Conservation (phyloP, 2,113 vertebrate species). For the Furnarius figulus region DNA sequence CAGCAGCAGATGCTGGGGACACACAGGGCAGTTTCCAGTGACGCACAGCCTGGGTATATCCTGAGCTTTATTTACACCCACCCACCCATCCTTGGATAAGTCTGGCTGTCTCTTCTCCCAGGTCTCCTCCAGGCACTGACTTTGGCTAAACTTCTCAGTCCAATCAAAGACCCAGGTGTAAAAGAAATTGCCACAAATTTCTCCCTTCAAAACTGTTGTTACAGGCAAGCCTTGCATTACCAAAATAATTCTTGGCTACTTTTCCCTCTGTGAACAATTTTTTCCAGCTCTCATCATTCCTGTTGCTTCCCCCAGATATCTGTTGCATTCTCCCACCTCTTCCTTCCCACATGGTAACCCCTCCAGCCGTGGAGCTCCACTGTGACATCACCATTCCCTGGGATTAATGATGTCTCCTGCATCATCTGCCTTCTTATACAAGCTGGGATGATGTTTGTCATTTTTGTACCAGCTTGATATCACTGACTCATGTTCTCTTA, state of each 20-base stretch:
- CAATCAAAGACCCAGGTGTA: background rate
- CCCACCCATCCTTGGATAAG: background rate
- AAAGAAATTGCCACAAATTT: background rate
- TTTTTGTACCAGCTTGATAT: background rate
- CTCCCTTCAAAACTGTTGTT: background rate
- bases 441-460: background rate
- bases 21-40: background rate
- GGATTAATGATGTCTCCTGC: background rate
- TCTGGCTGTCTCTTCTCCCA: background rate
- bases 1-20: background rate
- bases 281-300: background rate
- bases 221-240: background rate
- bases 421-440: background rate
- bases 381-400: background rate
- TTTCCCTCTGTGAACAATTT: background rate
- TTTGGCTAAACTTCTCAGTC: background rate
- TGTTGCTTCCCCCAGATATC: background rate
- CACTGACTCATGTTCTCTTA: background rate
- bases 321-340: background rate
- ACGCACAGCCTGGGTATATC: background rate
- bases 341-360: background rate
- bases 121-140: background rate
- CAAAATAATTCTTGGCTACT: background rate
- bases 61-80: background rate
- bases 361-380: background rate